phyloP scores from a whole-genome alignment of 2,113 vertebrate species.

The Pygathrix nemaeus region DNA sequence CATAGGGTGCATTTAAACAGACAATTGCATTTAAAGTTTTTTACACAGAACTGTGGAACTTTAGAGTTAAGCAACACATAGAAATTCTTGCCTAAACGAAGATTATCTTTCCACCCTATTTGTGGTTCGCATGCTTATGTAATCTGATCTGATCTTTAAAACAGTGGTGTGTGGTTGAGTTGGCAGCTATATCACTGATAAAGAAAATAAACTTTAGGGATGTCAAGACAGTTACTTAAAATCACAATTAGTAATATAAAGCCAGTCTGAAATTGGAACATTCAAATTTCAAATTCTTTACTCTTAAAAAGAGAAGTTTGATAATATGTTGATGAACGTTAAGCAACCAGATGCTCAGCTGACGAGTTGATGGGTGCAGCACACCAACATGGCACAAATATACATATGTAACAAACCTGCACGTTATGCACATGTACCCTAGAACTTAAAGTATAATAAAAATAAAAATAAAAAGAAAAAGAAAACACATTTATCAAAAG shows the following conservation, averaged over 20 bases:
- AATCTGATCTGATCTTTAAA: slow-evolving; percentile 17
- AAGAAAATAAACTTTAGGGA: neutral
- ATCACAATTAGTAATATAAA: neutral
- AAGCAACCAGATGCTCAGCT: neutral
- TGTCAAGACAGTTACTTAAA: neutral
- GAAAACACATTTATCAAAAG: neutral
- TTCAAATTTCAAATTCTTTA: neutral
- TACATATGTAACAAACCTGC: no score
- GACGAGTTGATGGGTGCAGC: no score
- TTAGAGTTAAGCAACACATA: neutral
- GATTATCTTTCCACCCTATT: neutral
- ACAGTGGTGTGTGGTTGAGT: neutral
- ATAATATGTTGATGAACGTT: neutral
- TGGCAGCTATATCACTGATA: neutral
- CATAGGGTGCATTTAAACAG: neutral
- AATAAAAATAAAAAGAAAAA: neutral
- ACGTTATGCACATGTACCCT: no score
- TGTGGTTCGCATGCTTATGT: neutral
- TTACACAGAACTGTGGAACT: neutral
- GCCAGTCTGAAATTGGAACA: neutral
- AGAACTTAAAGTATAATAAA: no score
- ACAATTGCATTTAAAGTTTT: neutral
- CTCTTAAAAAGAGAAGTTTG: neutral
- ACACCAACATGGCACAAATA: no score
- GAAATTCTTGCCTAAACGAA: neutral